phyloP scores from a whole-genome alignment of 2,888 invertebrate genomes.

The Drosophila incognita region DNA sequence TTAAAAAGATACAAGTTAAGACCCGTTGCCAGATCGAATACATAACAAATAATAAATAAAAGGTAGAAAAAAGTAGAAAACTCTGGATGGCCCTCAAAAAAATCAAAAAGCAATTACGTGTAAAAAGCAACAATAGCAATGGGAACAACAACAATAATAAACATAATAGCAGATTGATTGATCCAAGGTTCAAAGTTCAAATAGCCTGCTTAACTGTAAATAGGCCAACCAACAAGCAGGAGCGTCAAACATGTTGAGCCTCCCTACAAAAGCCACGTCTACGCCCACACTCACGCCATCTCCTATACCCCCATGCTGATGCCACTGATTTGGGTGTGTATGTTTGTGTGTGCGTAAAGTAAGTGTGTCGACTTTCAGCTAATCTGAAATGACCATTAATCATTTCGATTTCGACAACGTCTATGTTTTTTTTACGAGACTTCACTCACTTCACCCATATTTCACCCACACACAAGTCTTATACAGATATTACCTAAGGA shows the following conservation, averaged over 20 bases:
- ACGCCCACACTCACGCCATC: not conserved
- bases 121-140: slow-evolving; percentile 52
- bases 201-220: slow-evolving; percentile 81
- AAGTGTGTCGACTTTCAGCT: slow-evolving; percentile 68
- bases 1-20: slow-evolving; percentile 52
- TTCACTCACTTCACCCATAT: slow-evolving; percentile 1
- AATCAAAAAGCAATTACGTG: slow-evolving; percentile 80
- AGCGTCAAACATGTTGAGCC: slow-evolving; percentile 57
- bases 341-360: slow-evolving; percentile 7
- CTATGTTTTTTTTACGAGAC: slow-evolving; percentile 34
- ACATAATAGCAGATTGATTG: slow-evolving; percentile 80
- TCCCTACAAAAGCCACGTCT: slow-evolving; percentile 28
- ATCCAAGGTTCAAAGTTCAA: slow-evolving; percentile 77
- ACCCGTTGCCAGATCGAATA: slow-evolving; percentile 28
- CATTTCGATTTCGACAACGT: slow-evolving; percentile 72
- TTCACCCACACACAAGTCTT: slow-evolving; percentile 6
- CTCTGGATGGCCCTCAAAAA: slow-evolving; percentile 32
- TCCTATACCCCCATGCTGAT: not conserved
- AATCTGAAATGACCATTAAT: slow-evolving; percentile 80
- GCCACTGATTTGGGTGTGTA: slow-evolving; percentile 9
- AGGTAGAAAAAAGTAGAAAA: slow-evolving; percentile 1
- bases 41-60: slow-evolving; percentile 23
- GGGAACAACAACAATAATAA: slow-evolving; percentile 50
- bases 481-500: slow-evolving; percentile 13
- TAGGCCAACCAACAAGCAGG: slow-evolving; percentile 68